Conservation (phyloP, 2,113 vertebrate species). For the Syrrhaptes paradoxus region DNA sequence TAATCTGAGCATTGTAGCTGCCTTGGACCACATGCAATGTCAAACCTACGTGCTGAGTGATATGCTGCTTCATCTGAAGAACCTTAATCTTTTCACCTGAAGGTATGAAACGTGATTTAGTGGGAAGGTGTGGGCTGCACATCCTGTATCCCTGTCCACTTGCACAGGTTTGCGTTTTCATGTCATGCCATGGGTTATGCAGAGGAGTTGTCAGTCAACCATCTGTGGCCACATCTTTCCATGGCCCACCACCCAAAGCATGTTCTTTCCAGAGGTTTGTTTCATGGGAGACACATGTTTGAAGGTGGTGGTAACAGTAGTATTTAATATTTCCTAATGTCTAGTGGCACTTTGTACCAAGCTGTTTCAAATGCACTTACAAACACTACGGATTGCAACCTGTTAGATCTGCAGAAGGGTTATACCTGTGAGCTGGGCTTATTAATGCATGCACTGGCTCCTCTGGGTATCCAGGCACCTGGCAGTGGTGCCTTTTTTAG, state of each 20-base stretch:
- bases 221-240: not conserved
- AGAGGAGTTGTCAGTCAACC: not conserved
- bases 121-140: not conserved
- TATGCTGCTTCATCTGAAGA: not conserved
- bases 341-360: not conserved
- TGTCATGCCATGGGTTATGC: rapidly evolving
- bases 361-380: not conserved
- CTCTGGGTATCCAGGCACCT: not conserved
- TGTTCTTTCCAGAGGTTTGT: not conserved
- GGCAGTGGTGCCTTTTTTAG: not conserved
- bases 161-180: not conserved
- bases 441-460: not conserved
- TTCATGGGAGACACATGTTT: not conserved
- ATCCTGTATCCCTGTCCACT: not conserved
- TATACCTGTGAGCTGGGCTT: not conserved
- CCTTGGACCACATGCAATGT: not conserved
- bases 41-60: rapidly evolving
- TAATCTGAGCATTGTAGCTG: not conserved
- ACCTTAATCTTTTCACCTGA: not conserved
- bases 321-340: not conserved
- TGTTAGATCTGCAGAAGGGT: not conserved
- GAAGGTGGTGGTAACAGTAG: not conserved
- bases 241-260: rapidly evolving
- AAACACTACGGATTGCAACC: not conserved
- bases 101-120: rapidly evolving